Evolutionary conservation across 2,888 invertebrate species (phyloP), one percentile per base, ranked within the genome.

Genomic region (Stratiomys singularior): DNA sequence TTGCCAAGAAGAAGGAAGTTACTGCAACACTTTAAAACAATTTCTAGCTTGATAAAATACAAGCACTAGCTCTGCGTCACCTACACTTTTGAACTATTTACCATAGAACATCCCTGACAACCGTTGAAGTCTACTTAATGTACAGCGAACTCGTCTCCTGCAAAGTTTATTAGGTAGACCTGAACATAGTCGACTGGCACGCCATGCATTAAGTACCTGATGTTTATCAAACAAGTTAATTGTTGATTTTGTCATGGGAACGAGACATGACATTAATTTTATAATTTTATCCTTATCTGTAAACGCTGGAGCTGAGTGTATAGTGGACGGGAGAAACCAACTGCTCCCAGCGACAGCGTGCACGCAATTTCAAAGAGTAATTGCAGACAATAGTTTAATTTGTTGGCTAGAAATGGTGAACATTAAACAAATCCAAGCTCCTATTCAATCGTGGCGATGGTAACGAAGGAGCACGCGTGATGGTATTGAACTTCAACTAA

Each of bases 161-260:
- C 60, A 60, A 23, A 60, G 23, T 60, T 60, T 60, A 60, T 25
- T 25, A 60, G 60, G 23, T 23, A 60, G n/a, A 18, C 25, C 60
- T 60, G 23, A 52, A 23, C 60, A 25, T 4, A 25, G 2, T 60
- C 25, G 18, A 3, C 25, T 23, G 23, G 11, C 60, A 60, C 21
- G 60, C 11, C 25, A 60, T 60, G 25, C 25, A 60, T 60, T 60
- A 60, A 60, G 25, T 11, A 5, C 60, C 60, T 15, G 60, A 60
- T 60, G 60, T 25, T 60, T 60, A 60, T 60, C 60, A 60, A 60
- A 25, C 60, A 60, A 60, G 60, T 60, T 60, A 60, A 60, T 60
- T 60, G 37, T 37, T 37, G 9, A 60, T 23, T 60, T 60, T 25
- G 60, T 25, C 60, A 60, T 60, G 60, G 60, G 60, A 60, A 25